These are phyloP conservation scores for Hycleus phaleratus DNA, from an alignment of 1,140 invertebrate species.

Conservation along the genomic window DNA sequence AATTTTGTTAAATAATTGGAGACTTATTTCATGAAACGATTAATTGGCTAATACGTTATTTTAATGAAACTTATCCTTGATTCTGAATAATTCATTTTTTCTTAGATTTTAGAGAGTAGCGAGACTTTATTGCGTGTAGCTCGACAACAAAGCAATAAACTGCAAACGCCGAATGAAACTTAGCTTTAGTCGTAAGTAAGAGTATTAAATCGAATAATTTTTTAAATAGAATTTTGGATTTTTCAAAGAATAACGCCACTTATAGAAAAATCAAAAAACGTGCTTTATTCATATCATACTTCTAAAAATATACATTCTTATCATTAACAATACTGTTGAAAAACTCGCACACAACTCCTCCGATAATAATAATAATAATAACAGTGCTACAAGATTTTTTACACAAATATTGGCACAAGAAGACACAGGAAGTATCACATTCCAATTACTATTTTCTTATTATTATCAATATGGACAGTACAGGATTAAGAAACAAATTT, in stretches of 20 bases:
- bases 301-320: slow-evolving; percentile 6
- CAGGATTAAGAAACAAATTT: too few species aligned
- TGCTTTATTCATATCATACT: slow-evolving; percentile 1
- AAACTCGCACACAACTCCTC: background rate
- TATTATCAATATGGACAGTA: too few species aligned
- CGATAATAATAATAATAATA: background rate
- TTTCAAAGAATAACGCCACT: background rate
- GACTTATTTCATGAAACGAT: too few species aligned
- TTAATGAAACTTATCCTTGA: background rate
- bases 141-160: slow-evolving; percentile 27
- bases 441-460: background rate
- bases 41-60: too few species aligned
- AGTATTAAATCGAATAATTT: too few species aligned
- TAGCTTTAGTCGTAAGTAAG: background rate
- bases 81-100: slow-evolving; percentile 7
- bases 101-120: slow-evolving; percentile 33
- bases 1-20: too few species aligned
- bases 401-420: slow-evolving; percentile 21
- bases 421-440: slow-evolving; percentile 26
- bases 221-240: too few species aligned
- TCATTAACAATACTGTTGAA: slow-evolving; percentile 9
- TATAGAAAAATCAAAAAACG: slow-evolving; percentile 13
- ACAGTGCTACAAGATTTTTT: slow-evolving; percentile 13
- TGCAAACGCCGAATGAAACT: slow-evolving; percentile 13
- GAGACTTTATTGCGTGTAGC: slow-evolving; percentile 28